A percentile compares a stretch with the other conserved stretches of the same genome.
phyloP scores from a whole-genome alignment of 37 sponge, comb jelly and placozoan species.

The Sycon ciliatum region DNA sequence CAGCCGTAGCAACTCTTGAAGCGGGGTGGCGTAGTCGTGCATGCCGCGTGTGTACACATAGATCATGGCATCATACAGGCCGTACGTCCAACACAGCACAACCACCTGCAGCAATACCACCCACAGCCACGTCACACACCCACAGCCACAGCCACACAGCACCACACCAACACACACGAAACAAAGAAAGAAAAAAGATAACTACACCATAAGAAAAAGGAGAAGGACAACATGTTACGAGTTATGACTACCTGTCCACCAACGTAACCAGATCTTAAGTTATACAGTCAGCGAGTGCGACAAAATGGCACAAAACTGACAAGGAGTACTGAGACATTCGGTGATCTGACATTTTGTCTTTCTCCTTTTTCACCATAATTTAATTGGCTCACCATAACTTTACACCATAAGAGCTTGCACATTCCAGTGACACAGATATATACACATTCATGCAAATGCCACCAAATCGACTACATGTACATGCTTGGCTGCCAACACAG shows the following conservation, averaged over 20 bases:
- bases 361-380: too few species aligned
- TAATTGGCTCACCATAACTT: too few species aligned
- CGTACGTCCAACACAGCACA: slow-evolving; percentile 59
- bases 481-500: too few species aligned
- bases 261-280: too few species aligned
- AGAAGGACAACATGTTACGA: not conserved
- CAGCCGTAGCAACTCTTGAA: slow-evolving; percentile 61
- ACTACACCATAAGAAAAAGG: not conserved
- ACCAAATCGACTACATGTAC: too few species aligned
- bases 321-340: not conserved
- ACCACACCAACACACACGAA: not conserved
- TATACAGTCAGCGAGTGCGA: too few species aligned
- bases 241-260: too few species aligned
- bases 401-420: too few species aligned
- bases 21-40: slow-evolving; percentile 68
- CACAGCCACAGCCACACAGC: not conserved
- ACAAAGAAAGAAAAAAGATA: not conserved
- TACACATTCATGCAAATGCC: too few species aligned
- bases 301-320: not conserved
- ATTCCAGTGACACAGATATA: too few species aligned
- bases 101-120: slow-evolving; percentile 35
- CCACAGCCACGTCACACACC: too few species aligned
- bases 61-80: slow-evolving; percentile 68
- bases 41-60: slow-evolving; percentile 68
- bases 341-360: too few species aligned